phyloP scores from a whole-genome alignment of 1,140 invertebrate genomes.

The Anadara kagoshimensis region DNA sequence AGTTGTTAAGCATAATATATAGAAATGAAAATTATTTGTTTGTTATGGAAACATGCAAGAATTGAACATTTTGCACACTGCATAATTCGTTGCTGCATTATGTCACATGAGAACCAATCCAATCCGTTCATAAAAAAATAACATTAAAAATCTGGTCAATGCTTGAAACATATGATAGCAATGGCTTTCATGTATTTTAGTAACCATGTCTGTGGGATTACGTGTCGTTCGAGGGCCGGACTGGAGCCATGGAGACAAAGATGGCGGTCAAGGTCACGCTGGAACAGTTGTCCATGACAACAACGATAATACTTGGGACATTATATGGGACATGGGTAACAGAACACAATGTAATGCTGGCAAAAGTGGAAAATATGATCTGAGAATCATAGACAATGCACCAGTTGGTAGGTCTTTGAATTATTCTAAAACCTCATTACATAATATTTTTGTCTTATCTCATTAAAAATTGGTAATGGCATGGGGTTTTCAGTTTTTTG shows the following conservation, averaged over 20 bases:
- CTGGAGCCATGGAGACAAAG: conserved; percentile 53
- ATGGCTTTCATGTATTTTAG: no score
- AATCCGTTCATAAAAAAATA: no score
- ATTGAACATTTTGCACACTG: no score
- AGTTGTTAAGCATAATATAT: no score
- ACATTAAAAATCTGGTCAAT: no score
- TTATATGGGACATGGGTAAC: conserved; percentile 54
- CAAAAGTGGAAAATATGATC: conserved; percentile 48
- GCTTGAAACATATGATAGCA: no score
- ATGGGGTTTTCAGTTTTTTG: not conserved
- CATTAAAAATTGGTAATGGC: not conserved
- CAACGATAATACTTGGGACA: conserved; percentile 37
- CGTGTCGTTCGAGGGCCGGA: conserved; percentile 61
- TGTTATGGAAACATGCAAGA: no score
- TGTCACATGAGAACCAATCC: no score
- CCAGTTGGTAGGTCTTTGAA: conserved; percentile 41
- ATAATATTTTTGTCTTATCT: conserved; percentile 2
- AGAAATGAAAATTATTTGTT: no score
- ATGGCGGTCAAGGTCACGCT: conserved; percentile 61
- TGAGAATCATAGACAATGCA: conserved; percentile 51
- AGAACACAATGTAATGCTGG: conserved; percentile 43
- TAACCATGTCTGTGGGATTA: conserved; percentile 38
- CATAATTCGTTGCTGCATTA: no score
- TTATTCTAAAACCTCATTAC: no score
- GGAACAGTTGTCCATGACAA: conserved; percentile 54